A percentile compares a stretch with the other conserved stretches of the same genome.
Evolutionary conservation across 2,113 vertebrate species (phyloP).

Genomic region (Eretmochelys imbricata): DNA sequence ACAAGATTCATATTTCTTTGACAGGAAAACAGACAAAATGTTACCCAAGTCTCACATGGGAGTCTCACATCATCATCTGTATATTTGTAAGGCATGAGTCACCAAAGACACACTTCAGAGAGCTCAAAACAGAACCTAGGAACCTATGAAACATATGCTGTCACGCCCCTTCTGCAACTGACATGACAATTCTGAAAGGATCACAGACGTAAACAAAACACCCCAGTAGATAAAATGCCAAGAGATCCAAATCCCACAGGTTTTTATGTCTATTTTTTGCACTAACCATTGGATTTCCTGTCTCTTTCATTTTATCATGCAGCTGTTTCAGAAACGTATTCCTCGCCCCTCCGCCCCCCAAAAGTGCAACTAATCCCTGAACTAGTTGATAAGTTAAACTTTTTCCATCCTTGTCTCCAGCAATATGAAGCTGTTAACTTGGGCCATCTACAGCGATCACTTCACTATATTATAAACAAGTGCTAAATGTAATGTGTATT

Average conservation of each 20-base stretch:
- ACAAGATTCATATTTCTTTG: neutral
- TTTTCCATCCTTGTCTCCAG: neutral
- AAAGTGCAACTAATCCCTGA: neutral
- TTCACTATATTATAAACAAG: constrained; percentile 11
- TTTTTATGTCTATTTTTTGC: neutral
- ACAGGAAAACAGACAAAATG: neutral
- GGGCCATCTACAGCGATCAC: neutral
- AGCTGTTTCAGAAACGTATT: neutral
- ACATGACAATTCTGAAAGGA: neutral
- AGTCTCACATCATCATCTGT: neutral
- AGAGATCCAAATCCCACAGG: neutral
- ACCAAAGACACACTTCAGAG: rapidly evolving
- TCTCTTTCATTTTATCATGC: rapidly evolving
- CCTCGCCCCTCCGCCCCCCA: no score
- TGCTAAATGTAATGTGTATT: neutral
- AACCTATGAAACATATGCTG: neutral
- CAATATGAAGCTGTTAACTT: neutral
- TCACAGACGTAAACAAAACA: neutral
- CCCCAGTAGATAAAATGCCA: neutral
- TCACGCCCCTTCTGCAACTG: neutral
- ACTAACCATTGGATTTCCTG: neutral
- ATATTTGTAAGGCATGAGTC: neutral
- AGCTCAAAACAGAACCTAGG: neutral
- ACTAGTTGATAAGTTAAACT: neutral
- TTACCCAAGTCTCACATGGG: rapidly evolving